phyloP scores from a whole-genome alignment of 2,113 vertebrate species.

The Microcebus murinus region DNA sequence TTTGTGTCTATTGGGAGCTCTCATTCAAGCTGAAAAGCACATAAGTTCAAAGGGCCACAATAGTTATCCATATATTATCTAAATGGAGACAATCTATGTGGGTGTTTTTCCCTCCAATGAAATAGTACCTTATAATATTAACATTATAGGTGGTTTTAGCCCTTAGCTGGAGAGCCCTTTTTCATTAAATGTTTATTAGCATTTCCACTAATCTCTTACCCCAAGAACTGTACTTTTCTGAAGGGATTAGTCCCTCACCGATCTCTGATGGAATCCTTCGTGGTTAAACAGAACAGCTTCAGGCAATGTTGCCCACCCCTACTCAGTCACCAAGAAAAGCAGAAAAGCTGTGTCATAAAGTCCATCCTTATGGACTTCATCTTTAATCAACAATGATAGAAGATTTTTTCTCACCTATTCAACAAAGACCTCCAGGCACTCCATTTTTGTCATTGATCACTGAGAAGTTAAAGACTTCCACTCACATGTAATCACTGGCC shows the following conservation, averaged over 20 bases:
- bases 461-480: neutral
- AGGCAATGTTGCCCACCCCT: neutral
- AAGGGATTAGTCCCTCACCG: neutral
- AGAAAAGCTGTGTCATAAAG: neutral
- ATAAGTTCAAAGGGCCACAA: neutral
- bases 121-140: neutral
- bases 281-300: neutral
- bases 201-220: neutral
- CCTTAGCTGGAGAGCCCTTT: neutral
- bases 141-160: neutral
- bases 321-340: neutral
- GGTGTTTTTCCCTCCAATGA: neutral
- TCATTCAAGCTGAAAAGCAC: neutral
- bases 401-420: neutral
- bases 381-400: neutral
- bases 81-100: neutral
- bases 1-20: neutral
- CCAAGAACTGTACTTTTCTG: neutral
- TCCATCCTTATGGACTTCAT: neutral
- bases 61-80: neutral
- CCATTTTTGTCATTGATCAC: neutral
- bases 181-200: neutral
- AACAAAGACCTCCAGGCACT: neutral
- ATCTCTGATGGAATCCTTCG: neutral
- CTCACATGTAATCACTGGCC: neutral